phyloP scores from a whole-genome alignment of 2,888 invertebrate species.

The Theodoxus fluviatilis region DNA sequence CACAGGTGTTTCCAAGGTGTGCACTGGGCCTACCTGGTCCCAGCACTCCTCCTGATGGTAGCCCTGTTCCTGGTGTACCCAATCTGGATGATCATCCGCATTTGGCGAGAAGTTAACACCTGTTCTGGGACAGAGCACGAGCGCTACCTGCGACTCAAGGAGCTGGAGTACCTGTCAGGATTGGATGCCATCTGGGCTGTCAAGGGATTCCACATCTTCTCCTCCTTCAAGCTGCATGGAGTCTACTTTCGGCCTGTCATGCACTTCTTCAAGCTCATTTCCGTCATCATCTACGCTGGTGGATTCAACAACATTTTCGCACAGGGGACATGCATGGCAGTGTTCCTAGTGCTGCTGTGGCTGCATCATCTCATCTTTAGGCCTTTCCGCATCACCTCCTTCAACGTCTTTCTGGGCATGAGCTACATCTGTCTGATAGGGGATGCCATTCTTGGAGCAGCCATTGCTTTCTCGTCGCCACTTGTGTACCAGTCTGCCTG shows the following conservation, averaged over 20 bases:
- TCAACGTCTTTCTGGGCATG: constrained; percentile 48
- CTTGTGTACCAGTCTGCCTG: constrained; percentile 39
- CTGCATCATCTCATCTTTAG: constrained; percentile 40
- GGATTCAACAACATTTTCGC: constrained; percentile 42
- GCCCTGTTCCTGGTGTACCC: constrained; percentile 50
- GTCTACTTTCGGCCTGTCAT: constrained; percentile 47
- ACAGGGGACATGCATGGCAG: constrained; percentile 43
- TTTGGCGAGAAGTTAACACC: constrained; percentile 44
- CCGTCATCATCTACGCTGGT: constrained; percentile 47
- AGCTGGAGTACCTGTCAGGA: constrained; percentile 58
- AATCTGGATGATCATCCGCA: constrained; percentile 48
- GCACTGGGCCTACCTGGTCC: constrained; percentile 53
- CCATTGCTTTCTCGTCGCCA: constrained; percentile 35
- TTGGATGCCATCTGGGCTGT: constrained; percentile 55
- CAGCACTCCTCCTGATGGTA: constrained; percentile 39
- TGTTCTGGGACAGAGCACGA: constrained; percentile 52
- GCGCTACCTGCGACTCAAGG: constrained; percentile 56
- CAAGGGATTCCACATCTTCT: constrained; percentile 53
- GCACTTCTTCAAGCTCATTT: constrained; percentile 43
- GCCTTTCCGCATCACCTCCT: constrained; percentile 53
- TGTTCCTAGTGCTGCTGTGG: constrained; percentile 38
- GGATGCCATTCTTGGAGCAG: constrained; percentile 46
- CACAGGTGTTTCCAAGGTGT: constrained; percentile 42
- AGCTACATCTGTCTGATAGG: constrained; percentile 44
- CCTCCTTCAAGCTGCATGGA: constrained; percentile 54